These are phyloP conservation scores for Cyprinodon tularosa DNA, from an alignment of 2,113 vertebrate species.

Conservation along the genomic window DNA sequence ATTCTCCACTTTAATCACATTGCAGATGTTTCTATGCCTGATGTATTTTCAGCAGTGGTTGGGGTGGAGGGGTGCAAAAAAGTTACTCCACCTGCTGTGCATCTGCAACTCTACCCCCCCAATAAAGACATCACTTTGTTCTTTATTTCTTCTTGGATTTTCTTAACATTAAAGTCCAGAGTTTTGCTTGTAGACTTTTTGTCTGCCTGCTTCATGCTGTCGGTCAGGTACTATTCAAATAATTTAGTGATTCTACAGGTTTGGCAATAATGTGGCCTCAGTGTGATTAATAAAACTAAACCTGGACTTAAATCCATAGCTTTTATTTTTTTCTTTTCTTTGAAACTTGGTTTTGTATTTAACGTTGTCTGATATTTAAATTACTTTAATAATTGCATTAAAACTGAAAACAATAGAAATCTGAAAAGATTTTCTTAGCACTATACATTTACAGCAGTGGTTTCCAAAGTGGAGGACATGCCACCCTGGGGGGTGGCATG, in stretches of 20 bases:
- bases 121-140: not conserved
- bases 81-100: too few relatives aligned
- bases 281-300: not conserved
- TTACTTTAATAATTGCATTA: not conserved
- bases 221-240: not conserved
- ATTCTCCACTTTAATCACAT: not conserved
- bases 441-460: too few relatives aligned
- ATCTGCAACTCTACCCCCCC: too few relatives aligned
- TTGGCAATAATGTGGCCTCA: not conserved
- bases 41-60: too few relatives aligned
- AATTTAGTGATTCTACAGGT: not conserved
- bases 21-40: too few relatives aligned
- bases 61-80: too few relatives aligned
- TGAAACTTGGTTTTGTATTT: too few relatives aligned
- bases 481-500: too few relatives aligned
- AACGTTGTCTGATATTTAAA: too few relatives aligned
- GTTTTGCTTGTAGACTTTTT: not conserved
- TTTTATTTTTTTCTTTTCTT: not conserved
- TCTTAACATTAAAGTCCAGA: too few relatives aligned
- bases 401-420: not conserved
- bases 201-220: not conserved
- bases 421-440: too few relatives aligned
- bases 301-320: not conserved
- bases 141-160: not conserved
- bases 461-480: too few relatives aligned